A percentile compares a stretch with the other conserved stretches of the same genome.
These are phyloP conservation scores for Laothoe populi DNA, from an alignment of 2,888 invertebrate species.

Conservation along the genomic window DNA sequence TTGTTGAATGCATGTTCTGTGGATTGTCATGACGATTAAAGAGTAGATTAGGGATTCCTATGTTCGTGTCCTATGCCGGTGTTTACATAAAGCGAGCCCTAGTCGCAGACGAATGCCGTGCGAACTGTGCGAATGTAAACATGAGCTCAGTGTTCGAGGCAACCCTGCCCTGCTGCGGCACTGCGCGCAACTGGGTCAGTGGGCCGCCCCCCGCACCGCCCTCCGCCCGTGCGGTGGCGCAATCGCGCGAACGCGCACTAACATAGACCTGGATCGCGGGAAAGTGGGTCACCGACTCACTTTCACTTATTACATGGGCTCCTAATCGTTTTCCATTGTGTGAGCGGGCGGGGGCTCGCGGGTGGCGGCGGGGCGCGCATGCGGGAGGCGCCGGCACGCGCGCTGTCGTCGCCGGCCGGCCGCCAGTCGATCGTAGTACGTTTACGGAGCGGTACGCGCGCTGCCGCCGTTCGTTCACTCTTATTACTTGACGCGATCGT, in stretches of 20 bases:
- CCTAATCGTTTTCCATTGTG: conserved; percentile 90
- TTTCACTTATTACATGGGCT: conserved; percentile 94
- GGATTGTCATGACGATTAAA: neutral
- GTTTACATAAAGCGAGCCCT: conserved; percentile 44
- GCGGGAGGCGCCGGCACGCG: conserved; percentile 83
- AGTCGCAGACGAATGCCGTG: conserved; percentile 62
- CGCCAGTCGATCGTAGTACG: conserved; percentile 81
- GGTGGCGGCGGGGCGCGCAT: conserved; percentile 79
- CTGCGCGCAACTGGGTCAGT: conserved; percentile 92
- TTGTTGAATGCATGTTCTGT: neutral
- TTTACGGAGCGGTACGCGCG: conserved; percentile 70
- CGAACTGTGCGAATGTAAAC: conserved; percentile 79
- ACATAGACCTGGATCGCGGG: conserved; percentile 97
- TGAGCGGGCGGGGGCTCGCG: conserved; percentile 84
- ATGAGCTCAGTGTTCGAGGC: conserved; percentile 76
- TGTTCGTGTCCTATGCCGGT: conserved; percentile 36
- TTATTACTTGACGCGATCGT: conserved; percentile 67
- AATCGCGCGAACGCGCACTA: conserved; percentile 86
- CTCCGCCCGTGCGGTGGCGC: conserved; percentile 84
- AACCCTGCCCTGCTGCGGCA: conserved; percentile 86
- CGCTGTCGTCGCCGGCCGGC: conserved; percentile 79
- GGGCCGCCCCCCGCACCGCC: conserved; percentile 87
- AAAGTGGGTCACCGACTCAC: conserved; percentile 96
- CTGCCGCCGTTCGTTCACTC: conserved; percentile 49
- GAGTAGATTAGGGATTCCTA: conserved; percentile 33